Base-by-base conservation (phyloP, 1,140 invertebrate genomes). In the Gonioctena quinquepunctata region DNA sequence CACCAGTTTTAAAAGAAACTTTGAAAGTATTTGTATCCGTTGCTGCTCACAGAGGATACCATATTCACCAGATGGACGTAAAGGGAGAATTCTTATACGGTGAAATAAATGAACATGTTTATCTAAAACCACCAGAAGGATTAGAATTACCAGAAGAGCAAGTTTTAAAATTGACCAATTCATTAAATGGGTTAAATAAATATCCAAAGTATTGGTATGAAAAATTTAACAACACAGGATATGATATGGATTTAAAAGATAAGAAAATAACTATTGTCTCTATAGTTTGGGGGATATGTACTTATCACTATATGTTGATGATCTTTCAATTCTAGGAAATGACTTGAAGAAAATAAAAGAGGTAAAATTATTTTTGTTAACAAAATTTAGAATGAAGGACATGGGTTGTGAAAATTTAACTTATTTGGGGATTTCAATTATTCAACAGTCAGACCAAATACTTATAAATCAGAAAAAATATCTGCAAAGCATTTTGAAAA, bases 61-160 rank as follows among this genome's bases (percentile, higher is more conserved):
- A 33, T n/a, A 66, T 85, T 11, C 16, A 73, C 5, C 83, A 85
- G 69, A 76, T 84, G 67, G 85, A 85, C 73, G 80, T 85, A 1
- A 79, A 75, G 42, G 82, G 79, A 8, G 83, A 80, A 0, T 85
- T n/a, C n/a, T n/a, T n/a, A n/a, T n/a, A n/a, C n/a, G n/a, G n/a
- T n/a, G n/a, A n/a, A n/a, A n/a, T 84, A 18, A 56, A 82, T 42
- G 77, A 81, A 68, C 71, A 79, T 42, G 73, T 84, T 22, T 84
- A 78, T 69, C 79, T 84, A 74, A 69, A 76, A 64, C 72, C 77
- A 68, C 83, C 83, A 27, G 48, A 73, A 63, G 80, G 75, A 42
- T 74, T 77, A 18, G 66, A 70, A 62, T 60, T 69, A 42, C 11
- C 56, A 67, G 11, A 75, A 64, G 16, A 72, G 79, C 18, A 69